Percentiles rank a stretch among this genome's conserved stretches.
Conservation (phyloP, 2,888 invertebrate species). For the Eupithecia subfuscata region DNA sequence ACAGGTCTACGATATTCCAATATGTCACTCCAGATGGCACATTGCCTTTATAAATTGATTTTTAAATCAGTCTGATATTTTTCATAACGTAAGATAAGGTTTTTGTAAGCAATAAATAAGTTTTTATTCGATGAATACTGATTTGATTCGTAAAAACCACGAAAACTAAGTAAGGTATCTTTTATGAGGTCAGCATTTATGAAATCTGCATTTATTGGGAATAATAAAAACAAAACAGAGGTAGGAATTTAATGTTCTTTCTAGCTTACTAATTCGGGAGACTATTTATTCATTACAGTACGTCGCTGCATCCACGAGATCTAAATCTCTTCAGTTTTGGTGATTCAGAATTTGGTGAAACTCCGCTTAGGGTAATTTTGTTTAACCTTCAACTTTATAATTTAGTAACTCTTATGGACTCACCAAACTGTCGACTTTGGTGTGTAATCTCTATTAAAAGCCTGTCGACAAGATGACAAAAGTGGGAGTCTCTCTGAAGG, state of each 20-base stretch:
- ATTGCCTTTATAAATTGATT: slow-evolving; percentile 26
- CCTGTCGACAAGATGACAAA: background rate
- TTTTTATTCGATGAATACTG: background rate
- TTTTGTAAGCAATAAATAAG: background rate
- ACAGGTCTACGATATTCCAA: slow-evolving; percentile 25
- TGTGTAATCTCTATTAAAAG: background rate
- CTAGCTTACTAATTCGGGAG: background rate
- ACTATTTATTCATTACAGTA: background rate
- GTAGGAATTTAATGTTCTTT: background rate
- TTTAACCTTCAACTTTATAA: no score
- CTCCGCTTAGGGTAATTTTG: no score
- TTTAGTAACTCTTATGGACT: background rate
- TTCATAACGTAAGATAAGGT: background rate
- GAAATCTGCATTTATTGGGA: background rate
- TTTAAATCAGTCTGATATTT: slow-evolving; percentile 20
- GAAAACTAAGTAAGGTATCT: background rate
- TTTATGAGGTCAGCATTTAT: background rate
- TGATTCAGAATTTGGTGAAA: no score
- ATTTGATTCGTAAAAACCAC: background rate
- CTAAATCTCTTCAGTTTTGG: no score
- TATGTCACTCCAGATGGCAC: slow-evolving; percentile 24
- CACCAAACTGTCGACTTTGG: background rate
- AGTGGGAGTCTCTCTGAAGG: no score
- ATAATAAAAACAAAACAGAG: no score
- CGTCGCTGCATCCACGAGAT: no score